phyloP scores from a whole-genome alignment of 2,888 invertebrate species.

The Drosophila dives region DNA sequence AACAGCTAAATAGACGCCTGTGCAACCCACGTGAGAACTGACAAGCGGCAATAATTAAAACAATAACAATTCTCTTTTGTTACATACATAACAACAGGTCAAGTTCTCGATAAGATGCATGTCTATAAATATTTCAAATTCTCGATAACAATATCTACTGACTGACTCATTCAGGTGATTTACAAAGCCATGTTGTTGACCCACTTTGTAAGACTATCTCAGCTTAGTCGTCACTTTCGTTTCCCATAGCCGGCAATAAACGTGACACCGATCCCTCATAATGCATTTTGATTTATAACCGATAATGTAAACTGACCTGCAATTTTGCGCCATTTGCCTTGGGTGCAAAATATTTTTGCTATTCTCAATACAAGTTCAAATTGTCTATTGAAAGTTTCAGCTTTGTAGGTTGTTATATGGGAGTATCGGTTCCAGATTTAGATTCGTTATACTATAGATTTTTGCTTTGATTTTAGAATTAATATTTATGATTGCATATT shows the following conservation, averaged over 20 bases:
- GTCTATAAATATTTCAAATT: background rate
- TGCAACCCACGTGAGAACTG: constrained; percentile 35
- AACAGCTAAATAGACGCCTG: constrained; percentile 17
- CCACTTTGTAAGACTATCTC: constrained; percentile 60
- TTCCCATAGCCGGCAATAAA: constrained; percentile 31
- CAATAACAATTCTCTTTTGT: background rate
- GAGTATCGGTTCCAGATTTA: background rate
- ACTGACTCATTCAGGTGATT: constrained; percentile 50
- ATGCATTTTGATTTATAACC: constrained; percentile 32
- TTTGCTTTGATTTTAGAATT: background rate
- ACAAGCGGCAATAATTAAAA: constrained; percentile 41
- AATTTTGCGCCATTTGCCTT: constrained; percentile 53
- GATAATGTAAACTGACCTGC: constrained; percentile 42
- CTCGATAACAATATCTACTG: constrained; percentile 1
- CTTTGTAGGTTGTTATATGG: constrained; percentile 2
- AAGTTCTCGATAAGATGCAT: constrained; percentile 10
- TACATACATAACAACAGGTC: background rate
- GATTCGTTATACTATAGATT: background rate
- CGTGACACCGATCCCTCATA: constrained; percentile 41
- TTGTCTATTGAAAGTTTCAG: constrained; percentile 29
- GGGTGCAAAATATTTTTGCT: constrained; percentile 28
- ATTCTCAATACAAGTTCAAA: constrained; percentile 7
- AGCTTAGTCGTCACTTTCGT: constrained; percentile 48
- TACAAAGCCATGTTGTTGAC: constrained; percentile 60
- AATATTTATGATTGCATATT: background rate